A percentile compares a stretch with the other conserved stretches of the same genome.
Evolutionary conservation across 2,113 vertebrate species (phyloP).

Genomic region (Columba janthina): DNA sequence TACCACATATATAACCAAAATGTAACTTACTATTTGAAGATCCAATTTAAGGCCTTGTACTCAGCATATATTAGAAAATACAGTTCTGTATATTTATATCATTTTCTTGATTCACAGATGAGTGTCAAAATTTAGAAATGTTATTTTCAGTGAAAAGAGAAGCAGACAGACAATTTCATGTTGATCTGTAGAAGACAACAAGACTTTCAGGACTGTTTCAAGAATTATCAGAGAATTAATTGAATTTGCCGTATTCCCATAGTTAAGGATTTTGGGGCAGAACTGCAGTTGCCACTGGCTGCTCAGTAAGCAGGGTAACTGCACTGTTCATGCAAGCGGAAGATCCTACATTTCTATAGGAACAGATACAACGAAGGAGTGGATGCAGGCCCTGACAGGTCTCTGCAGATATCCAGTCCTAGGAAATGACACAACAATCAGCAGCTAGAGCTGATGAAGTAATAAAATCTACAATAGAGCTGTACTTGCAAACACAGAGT

Average conservation of each 20-base stretch:
- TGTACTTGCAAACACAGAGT: not conserved
- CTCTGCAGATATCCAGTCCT: not conserved
- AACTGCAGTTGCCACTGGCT: not conserved
- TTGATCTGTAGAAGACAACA: not conserved
- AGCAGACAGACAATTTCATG: not conserved
- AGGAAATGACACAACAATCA: not conserved
- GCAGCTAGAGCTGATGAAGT: not conserved
- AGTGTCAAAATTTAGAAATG: slow-evolving; percentile 4
- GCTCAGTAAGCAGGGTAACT: not conserved
- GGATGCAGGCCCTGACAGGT: not conserved
- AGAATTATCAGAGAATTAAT: not conserved
- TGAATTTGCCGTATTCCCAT: not conserved
- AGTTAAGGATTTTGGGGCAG: not conserved
- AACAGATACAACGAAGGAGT: not conserved
- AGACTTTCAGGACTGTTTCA: not conserved
- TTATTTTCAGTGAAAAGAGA: slow-evolving; percentile 15
- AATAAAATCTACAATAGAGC: not conserved
- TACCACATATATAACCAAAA: slow-evolving; percentile 35
- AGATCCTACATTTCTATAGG: not conserved
- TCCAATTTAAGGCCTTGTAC: slow-evolving; percentile 29
- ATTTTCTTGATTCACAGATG: slow-evolving; percentile 38
- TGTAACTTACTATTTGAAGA: slow-evolving; percentile 24
- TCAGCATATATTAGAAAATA: slow-evolving; percentile 43
- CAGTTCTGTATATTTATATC: not conserved
- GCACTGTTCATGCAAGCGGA: not conserved